Percentiles rank a stretch among this genome's conserved stretches.
phyloP scores from a whole-genome alignment of 2,888 invertebrate species.

The Idaea straminata region DNA sequence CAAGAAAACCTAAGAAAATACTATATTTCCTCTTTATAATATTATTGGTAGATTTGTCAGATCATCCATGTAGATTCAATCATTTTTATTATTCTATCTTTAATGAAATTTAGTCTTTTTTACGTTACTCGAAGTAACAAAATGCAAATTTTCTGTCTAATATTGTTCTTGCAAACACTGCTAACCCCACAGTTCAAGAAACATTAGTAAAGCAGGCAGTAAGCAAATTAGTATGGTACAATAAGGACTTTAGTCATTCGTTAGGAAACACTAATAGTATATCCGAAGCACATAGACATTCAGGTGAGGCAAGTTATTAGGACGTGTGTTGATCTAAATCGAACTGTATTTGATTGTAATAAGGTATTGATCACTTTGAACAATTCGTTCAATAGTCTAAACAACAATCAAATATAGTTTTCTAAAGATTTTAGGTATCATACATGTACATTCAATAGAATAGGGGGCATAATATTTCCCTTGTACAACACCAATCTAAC shows the following conservation, averaged over 20 bases:
- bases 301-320: slow-evolving; percentile 43
- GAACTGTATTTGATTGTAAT: slow-evolving; percentile 42
- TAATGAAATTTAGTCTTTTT: too few species aligned
- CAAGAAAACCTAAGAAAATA: too few species aligned
- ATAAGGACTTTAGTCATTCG: slow-evolving; percentile 35
- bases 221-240: slow-evolving; percentile 33
- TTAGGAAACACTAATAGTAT: slow-evolving; percentile 29
- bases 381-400: background rate
- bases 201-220: slow-evolving; percentile 63
- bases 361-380: background rate
- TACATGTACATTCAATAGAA: slow-evolving; percentile 39
- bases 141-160: too few species aligned
- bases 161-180: slow-evolving; percentile 26
- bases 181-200: slow-evolving; percentile 60
- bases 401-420: background rate
- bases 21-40: too few species aligned
- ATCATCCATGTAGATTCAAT: background rate
- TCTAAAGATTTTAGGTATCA: slow-evolving; percentile 7
- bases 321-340: slow-evolving; percentile 35
- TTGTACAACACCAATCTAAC: slow-evolving; percentile 52
- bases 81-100: too few species aligned
- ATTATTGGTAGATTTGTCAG: background rate
- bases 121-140: too few species aligned
- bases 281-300: slow-evolving; percentile 47
- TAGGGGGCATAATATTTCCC: slow-evolving; percentile 37